These are phyloP conservation scores for Cyanoramphus novaezelandiae DNA, from an alignment of 2,113 vertebrate species.

Conservation along the genomic window DNA sequence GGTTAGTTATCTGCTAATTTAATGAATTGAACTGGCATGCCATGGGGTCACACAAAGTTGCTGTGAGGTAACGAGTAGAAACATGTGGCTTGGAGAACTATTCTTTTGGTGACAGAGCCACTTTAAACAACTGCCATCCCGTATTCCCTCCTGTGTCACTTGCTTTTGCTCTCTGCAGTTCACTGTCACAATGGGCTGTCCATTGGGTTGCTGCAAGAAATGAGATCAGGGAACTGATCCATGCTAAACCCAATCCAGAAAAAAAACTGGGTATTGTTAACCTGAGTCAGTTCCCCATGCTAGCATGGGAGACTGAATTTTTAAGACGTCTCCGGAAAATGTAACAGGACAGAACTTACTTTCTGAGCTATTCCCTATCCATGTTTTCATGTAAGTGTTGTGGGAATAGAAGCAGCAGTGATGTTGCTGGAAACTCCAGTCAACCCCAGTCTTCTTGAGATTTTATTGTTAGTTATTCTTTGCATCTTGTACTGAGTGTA, in stretches of 20 bases:
- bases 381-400: rapidly evolving
- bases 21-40: background rate
- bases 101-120: background rate
- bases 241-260: background rate
- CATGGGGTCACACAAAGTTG: background rate
- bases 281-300: background rate
- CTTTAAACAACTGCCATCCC: background rate
- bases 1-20: background rate
- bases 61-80: background rate
- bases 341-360: rapidly evolving
- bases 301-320: background rate
- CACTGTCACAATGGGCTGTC: background rate
- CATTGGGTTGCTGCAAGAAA: background rate
- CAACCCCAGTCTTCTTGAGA: background rate
- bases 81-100: background rate
- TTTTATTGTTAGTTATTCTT: background rate
- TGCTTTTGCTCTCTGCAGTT: background rate
- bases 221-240: background rate
- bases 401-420: background rate
- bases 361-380: rapidly evolving
- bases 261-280: background rate
- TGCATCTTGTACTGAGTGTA: rapidly evolving
- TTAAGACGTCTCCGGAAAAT: background rate
- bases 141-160: background rate
- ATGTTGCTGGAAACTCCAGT: background rate